A percentile compares a stretch with the other conserved stretches of the same genome.
Evolutionary conservation across 2,888 invertebrate genomes (phyloP).

Genomic region (Brassicogethes aeneus): DNA sequence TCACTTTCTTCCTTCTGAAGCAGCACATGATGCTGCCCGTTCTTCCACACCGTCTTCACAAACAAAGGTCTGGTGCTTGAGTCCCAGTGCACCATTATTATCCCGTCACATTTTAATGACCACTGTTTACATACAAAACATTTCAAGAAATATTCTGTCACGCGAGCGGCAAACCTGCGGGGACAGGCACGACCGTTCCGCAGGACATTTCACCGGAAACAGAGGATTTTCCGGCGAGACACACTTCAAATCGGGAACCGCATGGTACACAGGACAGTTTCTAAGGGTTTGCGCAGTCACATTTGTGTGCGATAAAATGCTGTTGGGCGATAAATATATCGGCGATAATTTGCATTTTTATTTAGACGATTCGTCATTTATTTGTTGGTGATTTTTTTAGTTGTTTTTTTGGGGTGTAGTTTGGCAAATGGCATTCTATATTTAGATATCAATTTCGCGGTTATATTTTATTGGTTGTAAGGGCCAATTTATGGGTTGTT

Average conservation of each 20-base stretch:
- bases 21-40: slow-evolving; percentile 60
- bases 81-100: slow-evolving; percentile 46
- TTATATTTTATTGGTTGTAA: too few species aligned
- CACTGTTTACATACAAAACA: not conserved
- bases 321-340: too few species aligned
- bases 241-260: slow-evolving; percentile 11
- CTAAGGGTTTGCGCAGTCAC: not conserved
- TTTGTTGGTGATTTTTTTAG: too few species aligned
- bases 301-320: too few species aligned
- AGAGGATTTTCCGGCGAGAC: slow-evolving; percentile 12
- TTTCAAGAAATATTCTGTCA: slow-evolving; percentile 8
- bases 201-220: slow-evolving; percentile 31
- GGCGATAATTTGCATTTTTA: too few species aligned
- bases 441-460: too few species aligned
- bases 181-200: slow-evolving; percentile 31
- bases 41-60: slow-evolving; percentile 57
- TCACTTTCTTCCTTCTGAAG: slow-evolving; percentile 51
- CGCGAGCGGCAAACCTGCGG: slow-evolving; percentile 15
- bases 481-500: too few species aligned
- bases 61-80: slow-evolving; percentile 49
- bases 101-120: not conserved
- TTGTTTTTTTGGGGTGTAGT: too few species aligned
- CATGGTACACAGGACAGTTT: slow-evolving; percentile 10
- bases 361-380: too few species aligned
- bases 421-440: too few species aligned